Evolutionary conservation across 2,888 invertebrate genomes (phyloP), one percentile per base, ranked within the genome.

Genomic region (Terebella lapidaria): DNA sequence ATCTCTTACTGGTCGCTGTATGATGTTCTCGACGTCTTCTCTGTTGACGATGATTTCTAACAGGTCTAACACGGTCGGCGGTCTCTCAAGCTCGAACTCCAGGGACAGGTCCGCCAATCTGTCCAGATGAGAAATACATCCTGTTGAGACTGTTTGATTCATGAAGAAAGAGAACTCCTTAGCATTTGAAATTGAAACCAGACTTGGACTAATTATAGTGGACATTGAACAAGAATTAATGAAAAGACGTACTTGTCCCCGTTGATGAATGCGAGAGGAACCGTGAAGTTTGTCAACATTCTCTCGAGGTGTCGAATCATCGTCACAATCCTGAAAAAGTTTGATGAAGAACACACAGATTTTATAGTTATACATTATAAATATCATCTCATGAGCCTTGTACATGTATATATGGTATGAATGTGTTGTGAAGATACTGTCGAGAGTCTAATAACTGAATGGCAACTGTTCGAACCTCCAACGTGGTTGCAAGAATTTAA

Each of bases 251-350:
- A 79, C 79, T 70, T 76, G 64, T 78, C 78, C 64, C 80, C 78
- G 69, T 77, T 71, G 26, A 79, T 71, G 65, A 79, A 79, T 49
- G 78, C 78, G 18, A 80, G 70, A 28, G 80, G 79, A 15, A 80
- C 71, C 28, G 74, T 67, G 67, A 72, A 78, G 54, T 73, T 72
- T 2, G 70, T 67, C 60, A 77, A 61, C 69, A 78, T 65, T 58
- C 67, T 72, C 66, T 78, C 76, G 59, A 78, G 57, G 46, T 74
- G 67, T 56, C 69, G 69, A 46, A 78, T 57, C 66, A 74, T 73
- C 26, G 78, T 74, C 2, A 76, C 76, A 67, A 78, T 77, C 51
- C 77, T 77, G 71, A 22, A 71, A 74, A 46, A 20, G 58, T n/a
- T n/a, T n/a, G n/a, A n/a, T n/a, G n/a, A n/a, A n/a, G n/a, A n/a